A percentile compares a stretch with the other conserved stretches of the same genome.
Evolutionary conservation across 2,797 vertebrate species (phyloP).

Genomic region (Lutjanus campechanus): DNA sequence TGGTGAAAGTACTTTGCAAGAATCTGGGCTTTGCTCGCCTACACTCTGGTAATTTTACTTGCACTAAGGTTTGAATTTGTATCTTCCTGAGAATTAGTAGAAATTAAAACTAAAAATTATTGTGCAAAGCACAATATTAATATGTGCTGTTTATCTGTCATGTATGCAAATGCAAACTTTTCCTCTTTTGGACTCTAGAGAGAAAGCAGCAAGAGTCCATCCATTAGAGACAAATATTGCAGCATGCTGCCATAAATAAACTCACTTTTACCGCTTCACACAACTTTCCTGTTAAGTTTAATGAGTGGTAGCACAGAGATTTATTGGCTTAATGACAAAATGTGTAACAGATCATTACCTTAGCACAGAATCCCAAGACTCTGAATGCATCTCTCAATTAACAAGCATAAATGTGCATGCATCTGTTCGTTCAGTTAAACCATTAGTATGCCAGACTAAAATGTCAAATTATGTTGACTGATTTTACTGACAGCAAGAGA

Average conservation of each 20-base stretch:
- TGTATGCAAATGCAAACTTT: neutral
- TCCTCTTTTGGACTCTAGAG: neutral
- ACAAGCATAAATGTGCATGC: conserved; percentile 26
- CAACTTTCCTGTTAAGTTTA: conserved; percentile 66
- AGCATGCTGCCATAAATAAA: conserved; percentile 50
- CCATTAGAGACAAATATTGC: conserved; percentile 40
- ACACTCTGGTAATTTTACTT: neutral
- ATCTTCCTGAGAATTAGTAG: neutral
- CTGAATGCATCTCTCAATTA: conserved; percentile 65
- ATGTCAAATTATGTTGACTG: conserved; percentile 26
- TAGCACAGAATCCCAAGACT: conserved; percentile 51
- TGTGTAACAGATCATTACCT: conserved; percentile 78
- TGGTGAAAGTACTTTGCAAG: too few species aligned
- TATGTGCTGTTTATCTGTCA: neutral
- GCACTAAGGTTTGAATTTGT: neutral
- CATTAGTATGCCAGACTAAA: conserved; percentile 36
- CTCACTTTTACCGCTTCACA: conserved; percentile 43
- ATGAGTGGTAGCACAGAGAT: conserved; percentile 68
- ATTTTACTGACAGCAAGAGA: conserved; percentile 11
- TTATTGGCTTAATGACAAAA: conserved; percentile 76
- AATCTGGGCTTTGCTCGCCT: neutral
- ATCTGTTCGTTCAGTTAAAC: conserved; percentile 42
- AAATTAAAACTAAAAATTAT: neutral
- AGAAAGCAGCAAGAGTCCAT: neutral
- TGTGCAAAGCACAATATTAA: neutral